Percentiles rank a stretch among this genome's conserved stretches.
Conservation (phyloP, 2,797 vertebrate species). For the Poecile montanus region DNA sequence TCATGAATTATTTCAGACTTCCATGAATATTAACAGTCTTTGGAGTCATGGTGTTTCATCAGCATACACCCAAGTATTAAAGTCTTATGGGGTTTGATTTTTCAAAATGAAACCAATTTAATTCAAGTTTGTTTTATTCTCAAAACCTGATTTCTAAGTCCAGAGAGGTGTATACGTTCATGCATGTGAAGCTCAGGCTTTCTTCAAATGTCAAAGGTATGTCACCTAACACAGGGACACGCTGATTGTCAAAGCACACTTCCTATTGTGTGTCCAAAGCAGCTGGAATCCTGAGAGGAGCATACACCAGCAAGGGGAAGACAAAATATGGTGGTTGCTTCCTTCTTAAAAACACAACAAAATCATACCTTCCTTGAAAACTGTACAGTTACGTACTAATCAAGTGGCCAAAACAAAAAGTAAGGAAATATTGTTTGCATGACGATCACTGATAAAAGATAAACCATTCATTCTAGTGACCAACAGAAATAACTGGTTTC, state of each 20-base stretch:
- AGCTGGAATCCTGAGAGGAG: not conserved
- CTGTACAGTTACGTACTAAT: not conserved
- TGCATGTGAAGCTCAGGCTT: not conserved
- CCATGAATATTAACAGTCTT: conserved; percentile 81
- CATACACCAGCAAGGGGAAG: not conserved
- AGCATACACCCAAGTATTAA: conserved; percentile 74
- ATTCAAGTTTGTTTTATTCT: conserved; percentile 49
- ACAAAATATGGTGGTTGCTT: conserved; percentile 29
- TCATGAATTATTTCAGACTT: conserved; percentile 80
- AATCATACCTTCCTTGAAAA: conserved; percentile 24
- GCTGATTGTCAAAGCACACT: not conserved
- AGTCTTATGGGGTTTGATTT: conserved; percentile 72
- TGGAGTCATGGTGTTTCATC: conserved; percentile 77
- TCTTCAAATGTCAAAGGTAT: not conserved
- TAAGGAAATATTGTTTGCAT: conserved; percentile 21
- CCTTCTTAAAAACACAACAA: not conserved
- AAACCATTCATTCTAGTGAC: conserved; percentile 25
- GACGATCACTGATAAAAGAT: conserved; percentile 45
- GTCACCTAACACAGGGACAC: not conserved
- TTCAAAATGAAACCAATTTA: conserved; percentile 67
- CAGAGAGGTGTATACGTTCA: not conserved
- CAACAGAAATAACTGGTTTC: conserved; percentile 30
- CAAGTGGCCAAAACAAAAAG: not conserved
- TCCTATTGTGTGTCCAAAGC: conserved; percentile 18
- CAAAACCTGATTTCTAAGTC: conserved; percentile 48